Conservation (phyloP, 2,797 vertebrate species). For the Potorous gilbertii region DNA sequence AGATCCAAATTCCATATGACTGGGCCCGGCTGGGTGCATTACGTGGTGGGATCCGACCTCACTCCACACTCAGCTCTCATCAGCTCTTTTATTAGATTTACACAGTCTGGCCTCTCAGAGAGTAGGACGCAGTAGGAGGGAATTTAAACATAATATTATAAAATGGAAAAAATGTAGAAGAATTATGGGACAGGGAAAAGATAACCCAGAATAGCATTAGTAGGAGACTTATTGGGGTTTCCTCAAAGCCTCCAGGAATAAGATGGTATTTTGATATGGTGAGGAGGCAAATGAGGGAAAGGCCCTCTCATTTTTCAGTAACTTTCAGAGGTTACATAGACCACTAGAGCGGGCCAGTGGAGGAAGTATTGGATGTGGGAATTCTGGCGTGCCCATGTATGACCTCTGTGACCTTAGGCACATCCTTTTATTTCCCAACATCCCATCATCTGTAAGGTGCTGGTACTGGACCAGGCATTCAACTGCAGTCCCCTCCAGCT, state of each 20-base stretch:
- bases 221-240: slow-evolving; percentile 2
- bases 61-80: neutral
- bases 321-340: neutral
- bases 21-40: neutral
- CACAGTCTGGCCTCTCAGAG: neutral
- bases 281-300: neutral
- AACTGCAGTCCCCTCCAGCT: neutral
- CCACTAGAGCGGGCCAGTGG: neutral
- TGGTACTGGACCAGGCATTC: neutral
- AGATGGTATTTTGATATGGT: slow-evolving; percentile 60
- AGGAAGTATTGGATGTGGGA: neutral
- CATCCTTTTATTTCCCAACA: neutral
- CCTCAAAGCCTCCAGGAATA: slow-evolving; percentile 23
- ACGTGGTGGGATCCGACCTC: neutral
- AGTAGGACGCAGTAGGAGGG: slow-evolving; percentile 27
- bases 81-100: neutral
- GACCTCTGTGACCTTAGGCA: neutral
- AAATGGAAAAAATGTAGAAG: slow-evolving; percentile 21
- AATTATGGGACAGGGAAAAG: neutral
- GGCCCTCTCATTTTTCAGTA: slow-evolving; percentile 20
- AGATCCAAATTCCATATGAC: neutral
- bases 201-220: neutral
- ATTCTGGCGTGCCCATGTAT: neutral
- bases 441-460: neutral
- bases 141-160: slow-evolving; percentile 29